A percentile compares a stretch with the other conserved stretches of the same genome.
Evolutionary conservation across 1,140 invertebrate species (phyloP).

Genomic region (Drosophila pseudoobscura): DNA sequence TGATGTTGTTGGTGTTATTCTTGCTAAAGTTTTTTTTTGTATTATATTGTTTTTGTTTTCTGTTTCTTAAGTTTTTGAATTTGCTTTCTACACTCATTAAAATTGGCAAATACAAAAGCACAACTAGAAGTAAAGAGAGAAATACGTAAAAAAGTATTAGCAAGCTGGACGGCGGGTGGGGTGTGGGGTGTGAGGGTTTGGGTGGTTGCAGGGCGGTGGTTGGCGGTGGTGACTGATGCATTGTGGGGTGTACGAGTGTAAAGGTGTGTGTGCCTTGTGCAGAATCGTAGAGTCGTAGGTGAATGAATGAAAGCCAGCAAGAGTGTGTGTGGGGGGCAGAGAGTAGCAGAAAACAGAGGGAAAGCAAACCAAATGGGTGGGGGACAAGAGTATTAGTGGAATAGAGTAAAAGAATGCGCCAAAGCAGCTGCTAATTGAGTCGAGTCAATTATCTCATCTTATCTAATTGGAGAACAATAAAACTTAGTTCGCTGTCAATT

Average conservation of each 20-base stretch:
- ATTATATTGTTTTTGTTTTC: constrained; percentile 34
- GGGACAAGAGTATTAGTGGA: neutral
- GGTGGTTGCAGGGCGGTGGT: constrained; percentile 3
- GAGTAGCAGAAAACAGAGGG: neutral
- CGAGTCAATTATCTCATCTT: constrained; percentile 22
- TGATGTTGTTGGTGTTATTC: constrained; percentile 42
- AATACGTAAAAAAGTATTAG: constrained; percentile 79
- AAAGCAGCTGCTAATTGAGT: constrained; percentile 29
- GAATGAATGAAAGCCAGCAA: constrained; percentile 18
- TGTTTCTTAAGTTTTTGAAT: constrained; percentile 33
- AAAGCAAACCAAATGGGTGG: constrained; percentile 7
- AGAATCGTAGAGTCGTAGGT: constrained; percentile 1
- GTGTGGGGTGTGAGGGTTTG: neutral
- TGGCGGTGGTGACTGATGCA: neutral
- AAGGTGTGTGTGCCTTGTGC: constrained; percentile 34
- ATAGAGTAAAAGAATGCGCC: constrained; percentile 3
- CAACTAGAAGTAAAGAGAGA: constrained; percentile 79
- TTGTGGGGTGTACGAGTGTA: no score
- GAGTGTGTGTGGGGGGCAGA: constrained; percentile 6
- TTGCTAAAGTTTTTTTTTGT: constrained; percentile 49
- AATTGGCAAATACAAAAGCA: constrained; percentile 81
- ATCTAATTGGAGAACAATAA: constrained; percentile 18
- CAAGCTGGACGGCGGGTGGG: constrained; percentile 53
- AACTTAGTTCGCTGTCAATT: no score
- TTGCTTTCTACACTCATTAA: constrained; percentile 77